A percentile compares a stretch with the other conserved stretches of the same genome.
Evolutionary conservation across 2,888 invertebrate species (phyloP).

Genomic region (Unio pictorum): DNA sequence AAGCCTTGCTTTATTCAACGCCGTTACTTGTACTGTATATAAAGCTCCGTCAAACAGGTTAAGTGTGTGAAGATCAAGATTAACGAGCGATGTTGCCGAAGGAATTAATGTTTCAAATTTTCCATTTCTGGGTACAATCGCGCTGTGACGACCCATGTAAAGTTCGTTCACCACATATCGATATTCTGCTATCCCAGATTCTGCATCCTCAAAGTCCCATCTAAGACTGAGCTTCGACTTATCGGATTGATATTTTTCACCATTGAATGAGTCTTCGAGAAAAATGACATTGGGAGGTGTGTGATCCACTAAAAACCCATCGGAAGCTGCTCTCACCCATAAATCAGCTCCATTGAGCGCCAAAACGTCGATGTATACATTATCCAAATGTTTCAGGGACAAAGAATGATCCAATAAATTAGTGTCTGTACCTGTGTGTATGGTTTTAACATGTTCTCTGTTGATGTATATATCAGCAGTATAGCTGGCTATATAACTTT

Average conservation of each 20-base stretch:
- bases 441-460: slow-evolving; percentile 26
- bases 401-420: slow-evolving; percentile 31
- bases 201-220: slow-evolving; percentile 44
- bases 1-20: slow-evolving; percentile 42
- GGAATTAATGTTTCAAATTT: slow-evolving; percentile 19
- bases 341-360: slow-evolving; percentile 49
- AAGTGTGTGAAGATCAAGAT: slow-evolving; percentile 14
- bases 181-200: slow-evolving; percentile 46
- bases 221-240: slow-evolving; percentile 20
- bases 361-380: slow-evolving; percentile 28
- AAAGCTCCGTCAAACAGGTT: slow-evolving; percentile 34
- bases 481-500: slow-evolving; percentile 40
- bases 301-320: slow-evolving; percentile 49
- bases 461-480: slow-evolving; percentile 37
- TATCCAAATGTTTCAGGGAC: slow-evolving; percentile 26
- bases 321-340: slow-evolving; percentile 18
- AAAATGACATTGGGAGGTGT: slow-evolving; percentile 36
- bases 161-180: slow-evolving; percentile 33
- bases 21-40: slow-evolving; percentile 45
- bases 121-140: slow-evolving; percentile 32
- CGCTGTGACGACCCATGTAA: slow-evolving; percentile 33
- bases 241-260: slow-evolving; percentile 25
- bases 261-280: slow-evolving; percentile 19
- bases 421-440: slow-evolving; percentile 19
- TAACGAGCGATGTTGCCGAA: slow-evolving; percentile 1